Percentiles rank a stretch among this genome's conserved stretches.
phyloP scores from a whole-genome alignment of 1,140 invertebrate species.

The Caenorhabditis tropicalis region DNA sequence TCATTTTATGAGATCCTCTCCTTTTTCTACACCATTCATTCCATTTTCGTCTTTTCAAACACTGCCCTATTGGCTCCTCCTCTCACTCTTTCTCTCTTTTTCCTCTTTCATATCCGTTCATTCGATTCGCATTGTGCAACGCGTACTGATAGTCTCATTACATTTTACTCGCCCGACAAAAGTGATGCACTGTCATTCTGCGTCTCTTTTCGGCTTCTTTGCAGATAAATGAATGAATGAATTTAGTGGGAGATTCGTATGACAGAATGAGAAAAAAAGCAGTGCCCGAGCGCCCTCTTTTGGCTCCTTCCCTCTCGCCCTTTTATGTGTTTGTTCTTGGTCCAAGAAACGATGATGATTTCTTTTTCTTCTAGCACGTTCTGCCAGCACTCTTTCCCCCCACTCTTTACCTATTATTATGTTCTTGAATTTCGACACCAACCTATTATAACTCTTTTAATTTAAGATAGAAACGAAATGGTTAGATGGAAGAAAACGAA shows the following conservation, averaged over 20 bases:
- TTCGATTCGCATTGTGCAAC: too few species aligned
- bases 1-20: constrained; percentile 36
- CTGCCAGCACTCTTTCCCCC: background rate
- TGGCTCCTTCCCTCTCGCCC: background rate
- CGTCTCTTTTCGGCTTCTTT: background rate
- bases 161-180: too few species aligned
- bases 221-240: constrained; percentile 18
- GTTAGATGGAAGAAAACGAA: background rate
- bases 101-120: background rate
- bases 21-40: background rate
- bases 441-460: background rate
- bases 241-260: constrained; percentile 21
- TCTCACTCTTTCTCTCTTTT: background rate
- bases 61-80: background rate
- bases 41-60: background rate
- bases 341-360: constrained; percentile 30
- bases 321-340: constrained; percentile 36
- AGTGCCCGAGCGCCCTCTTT: background rate
- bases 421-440: background rate
- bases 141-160: background rate
- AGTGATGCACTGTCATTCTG: background rate
- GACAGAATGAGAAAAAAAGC: background rate
- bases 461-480: background rate
- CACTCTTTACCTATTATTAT: background rate
- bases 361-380: background rate